These are phyloP conservation scores for Poeciliopsis turneri DNA, from an alignment of 2,797 vertebrate genomes.

Conservation along the genomic window DNA sequence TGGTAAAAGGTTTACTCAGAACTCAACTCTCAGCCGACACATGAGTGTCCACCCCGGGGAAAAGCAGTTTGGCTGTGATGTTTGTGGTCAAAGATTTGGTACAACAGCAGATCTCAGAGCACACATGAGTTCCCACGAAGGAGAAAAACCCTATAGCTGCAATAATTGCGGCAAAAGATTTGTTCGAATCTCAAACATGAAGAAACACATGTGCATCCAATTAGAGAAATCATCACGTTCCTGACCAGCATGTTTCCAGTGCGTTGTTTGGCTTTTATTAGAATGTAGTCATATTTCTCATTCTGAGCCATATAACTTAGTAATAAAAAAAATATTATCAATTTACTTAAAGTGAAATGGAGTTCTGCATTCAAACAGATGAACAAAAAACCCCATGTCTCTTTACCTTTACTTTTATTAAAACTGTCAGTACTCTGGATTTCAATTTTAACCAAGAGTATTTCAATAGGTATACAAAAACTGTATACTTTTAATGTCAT, in stretches of 20 bases:
- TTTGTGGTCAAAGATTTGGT: background rate
- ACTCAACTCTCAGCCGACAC: conserved; percentile 6
- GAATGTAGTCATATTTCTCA: background rate
- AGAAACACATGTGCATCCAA: background rate
- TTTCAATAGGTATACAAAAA: background rate
- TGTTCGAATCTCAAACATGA: conserved; percentile 6
- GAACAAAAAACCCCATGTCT: background rate
- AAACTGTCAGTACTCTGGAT: background rate
- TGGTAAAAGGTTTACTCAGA: conserved; percentile 1
- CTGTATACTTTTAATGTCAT: background rate
- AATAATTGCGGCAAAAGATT: background rate
- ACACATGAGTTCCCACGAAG: background rate
- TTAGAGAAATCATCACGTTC: background rate
- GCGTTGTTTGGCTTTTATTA: background rate
- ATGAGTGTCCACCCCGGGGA: conserved; percentile 4
- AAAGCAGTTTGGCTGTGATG: conserved; percentile 3
- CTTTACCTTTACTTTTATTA: background rate
- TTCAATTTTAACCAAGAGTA: background rate
- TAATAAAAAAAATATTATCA: background rate
- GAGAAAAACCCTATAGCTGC: conserved; percentile 6
- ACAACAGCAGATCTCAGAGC: background rate
- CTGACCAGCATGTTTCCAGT: background rate
- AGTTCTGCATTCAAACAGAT: background rate
- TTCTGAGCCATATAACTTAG: background rate
- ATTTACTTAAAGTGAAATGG: background rate